Conservation (phyloP, 1,140 invertebrate genomes). For the Wiebesia pumilae region DNA sequence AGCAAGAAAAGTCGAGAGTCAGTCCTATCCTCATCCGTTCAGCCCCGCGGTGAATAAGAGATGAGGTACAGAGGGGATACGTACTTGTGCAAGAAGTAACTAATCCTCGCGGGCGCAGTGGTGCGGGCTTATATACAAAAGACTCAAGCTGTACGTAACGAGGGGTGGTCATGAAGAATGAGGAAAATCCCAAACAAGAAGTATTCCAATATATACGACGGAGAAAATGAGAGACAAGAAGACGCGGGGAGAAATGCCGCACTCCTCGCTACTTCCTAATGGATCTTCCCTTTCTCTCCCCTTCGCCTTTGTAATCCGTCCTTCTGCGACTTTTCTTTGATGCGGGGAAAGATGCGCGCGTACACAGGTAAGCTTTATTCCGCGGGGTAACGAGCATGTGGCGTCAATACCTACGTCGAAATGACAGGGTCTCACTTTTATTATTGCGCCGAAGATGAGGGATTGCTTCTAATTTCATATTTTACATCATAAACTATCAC, state of each 20-base stretch:
- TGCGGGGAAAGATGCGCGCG: neutral
- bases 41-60: slow-evolving; percentile 60
- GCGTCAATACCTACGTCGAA: no score
- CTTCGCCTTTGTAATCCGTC: neutral
- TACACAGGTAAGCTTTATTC: slow-evolving; percentile 14
- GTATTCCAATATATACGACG: slow-evolving; percentile 18
- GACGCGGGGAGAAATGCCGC: neutral
- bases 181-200: slow-evolving; percentile 48
- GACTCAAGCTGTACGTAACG: slow-evolving; percentile 52
- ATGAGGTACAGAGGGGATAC: slow-evolving; percentile 49
- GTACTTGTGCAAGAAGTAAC: slow-evolving; percentile 59
- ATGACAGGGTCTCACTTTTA: no score
- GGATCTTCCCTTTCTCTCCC: slow-evolving; percentile 40
- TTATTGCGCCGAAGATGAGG: no score
- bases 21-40: neutral
- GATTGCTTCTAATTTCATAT: no score
- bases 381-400: no score
- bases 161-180: slow-evolving; percentile 36
- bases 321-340: slow-evolving; percentile 5
- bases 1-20: slow-evolving; percentile 31
- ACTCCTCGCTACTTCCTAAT: slow-evolving; percentile 51
- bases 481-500: no score
- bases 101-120: slow-evolving; percentile 59
- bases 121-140: slow-evolving; percentile 58
- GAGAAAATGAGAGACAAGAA: slow-evolving; percentile 31